Percentiles rank a stretch among this genome's conserved stretches.
Conservation (phyloP, 53 echinoderm and acorn worm species). For the Echinometra lucunter region DNA sequence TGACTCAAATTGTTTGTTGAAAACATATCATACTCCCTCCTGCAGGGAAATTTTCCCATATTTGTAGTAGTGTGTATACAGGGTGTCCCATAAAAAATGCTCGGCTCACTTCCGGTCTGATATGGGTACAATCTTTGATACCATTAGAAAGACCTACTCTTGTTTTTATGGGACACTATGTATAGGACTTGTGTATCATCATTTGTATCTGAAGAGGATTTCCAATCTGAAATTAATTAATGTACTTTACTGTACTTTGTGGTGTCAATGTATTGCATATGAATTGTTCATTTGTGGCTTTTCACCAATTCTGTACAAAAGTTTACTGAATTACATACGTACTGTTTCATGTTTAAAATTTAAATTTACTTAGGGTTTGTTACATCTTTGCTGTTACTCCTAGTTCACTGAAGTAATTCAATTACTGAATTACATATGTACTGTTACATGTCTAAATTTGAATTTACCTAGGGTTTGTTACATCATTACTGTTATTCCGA, state of each 20-base stretch:
- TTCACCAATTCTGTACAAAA: too few species aligned
- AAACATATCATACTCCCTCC: not conserved
- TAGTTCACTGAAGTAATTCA: not conserved
- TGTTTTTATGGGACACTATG: not conserved
- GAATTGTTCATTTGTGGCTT: too few species aligned
- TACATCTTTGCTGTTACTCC: not conserved
- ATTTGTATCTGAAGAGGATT: slow-evolving; percentile 18
- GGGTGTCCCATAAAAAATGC: not conserved
- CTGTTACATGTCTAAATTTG: not conserved
- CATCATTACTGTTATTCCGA: not conserved
- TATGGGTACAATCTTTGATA: not conserved
- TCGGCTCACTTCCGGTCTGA: not conserved
- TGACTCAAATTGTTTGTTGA: slow-evolving; percentile 7
- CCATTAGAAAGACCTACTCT: not conserved
- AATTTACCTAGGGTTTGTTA: not conserved
- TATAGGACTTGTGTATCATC: not conserved
- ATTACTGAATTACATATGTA: too few species aligned
- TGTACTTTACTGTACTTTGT: too few species aligned
- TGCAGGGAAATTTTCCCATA: not conserved
- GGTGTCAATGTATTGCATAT: too few species aligned
- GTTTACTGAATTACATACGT: too few species aligned
- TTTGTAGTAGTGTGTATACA: not conserved
- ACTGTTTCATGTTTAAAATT: not conserved
- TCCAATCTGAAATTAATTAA: not conserved
- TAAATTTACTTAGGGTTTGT: not conserved